Evolutionary conservation across 2,113 vertebrate species (phyloP).

Genomic region (Tapirus terrestris): DNA sequence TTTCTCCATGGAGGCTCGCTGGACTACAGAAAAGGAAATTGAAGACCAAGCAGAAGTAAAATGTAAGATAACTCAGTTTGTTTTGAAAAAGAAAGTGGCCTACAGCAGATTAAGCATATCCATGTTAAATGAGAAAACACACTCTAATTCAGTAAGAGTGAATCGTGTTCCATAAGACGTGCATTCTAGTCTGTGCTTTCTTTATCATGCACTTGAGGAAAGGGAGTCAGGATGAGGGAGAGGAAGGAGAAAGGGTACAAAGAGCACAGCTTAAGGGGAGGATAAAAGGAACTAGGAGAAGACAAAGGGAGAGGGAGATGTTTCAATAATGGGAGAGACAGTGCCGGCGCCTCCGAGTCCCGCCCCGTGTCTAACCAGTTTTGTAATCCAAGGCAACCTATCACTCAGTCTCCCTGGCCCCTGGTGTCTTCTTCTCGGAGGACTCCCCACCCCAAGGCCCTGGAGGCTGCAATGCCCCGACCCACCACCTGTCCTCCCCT

Average conservation of each 20-base stretch:
- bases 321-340: not conserved
- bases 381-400: not conserved
- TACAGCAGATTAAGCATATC: not conserved
- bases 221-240: too few species aligned
- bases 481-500: not conserved
- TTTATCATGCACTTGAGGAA: too few species aligned
- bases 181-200: too few species aligned
- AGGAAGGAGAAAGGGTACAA: too few species aligned
- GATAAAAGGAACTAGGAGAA: not conserved
- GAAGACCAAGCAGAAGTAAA: not conserved
- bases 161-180: accelerated
- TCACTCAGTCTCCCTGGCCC: not conserved
- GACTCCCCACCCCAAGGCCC: too few species aligned
- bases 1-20: not conserved
- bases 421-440: not conserved
- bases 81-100: not conserved
- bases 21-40: not conserved
- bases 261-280: accelerated
- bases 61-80: not conserved
- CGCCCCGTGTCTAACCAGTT: not conserved
- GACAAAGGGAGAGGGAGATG: not conserved
- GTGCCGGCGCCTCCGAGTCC: accelerated
- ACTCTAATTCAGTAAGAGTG: not conserved
- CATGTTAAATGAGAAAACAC: not conserved
- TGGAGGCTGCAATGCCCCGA: too few species aligned